Percentiles rank a stretch among this genome's conserved stretches.
phyloP scores from a whole-genome alignment of 1,140 invertebrate species.

The Neodiprion fabricii region DNA sequence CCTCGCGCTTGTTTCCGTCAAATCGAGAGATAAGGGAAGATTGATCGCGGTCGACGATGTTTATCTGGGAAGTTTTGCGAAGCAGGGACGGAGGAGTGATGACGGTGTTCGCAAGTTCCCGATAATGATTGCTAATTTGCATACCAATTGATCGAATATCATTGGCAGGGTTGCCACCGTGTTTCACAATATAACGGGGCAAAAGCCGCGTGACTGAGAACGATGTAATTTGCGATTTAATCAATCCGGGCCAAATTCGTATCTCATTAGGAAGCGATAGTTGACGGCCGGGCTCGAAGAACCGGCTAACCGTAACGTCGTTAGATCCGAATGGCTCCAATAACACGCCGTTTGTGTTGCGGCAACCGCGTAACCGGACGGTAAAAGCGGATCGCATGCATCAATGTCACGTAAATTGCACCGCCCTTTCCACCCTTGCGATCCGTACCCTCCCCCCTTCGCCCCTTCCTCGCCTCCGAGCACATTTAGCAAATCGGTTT shows the following conservation, averaged over 20 bases:
- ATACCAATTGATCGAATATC: not conserved
- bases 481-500: conserved; percentile 16
- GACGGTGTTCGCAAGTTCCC: not conserved
- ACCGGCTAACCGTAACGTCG: conserved; percentile 28
- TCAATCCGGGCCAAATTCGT: too few species aligned
- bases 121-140: conserved; percentile 2
- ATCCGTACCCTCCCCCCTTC: not conserved
- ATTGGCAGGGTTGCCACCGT: not conserved
- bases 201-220: too few species aligned
- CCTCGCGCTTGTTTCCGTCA: too few species aligned
- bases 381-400: conserved; percentile 39
- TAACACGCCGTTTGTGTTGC: conserved; percentile 29
- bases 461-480: not conserved
- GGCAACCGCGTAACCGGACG: conserved; percentile 30
- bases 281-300: not conserved
- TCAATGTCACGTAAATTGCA: conserved; percentile 41
- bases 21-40: conserved; percentile 28
- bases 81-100: too few species aligned
- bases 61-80: too few species aligned
- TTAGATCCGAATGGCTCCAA: conserved; percentile 41
- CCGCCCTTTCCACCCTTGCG: conserved; percentile 8
- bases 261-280: not conserved
- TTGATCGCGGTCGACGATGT: conserved; percentile 20
- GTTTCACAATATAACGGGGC: not conserved
- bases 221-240: too few species aligned